phyloP scores from a whole-genome alignment of 2,888 invertebrate species.

The Lamellibrachia columna region DNA sequence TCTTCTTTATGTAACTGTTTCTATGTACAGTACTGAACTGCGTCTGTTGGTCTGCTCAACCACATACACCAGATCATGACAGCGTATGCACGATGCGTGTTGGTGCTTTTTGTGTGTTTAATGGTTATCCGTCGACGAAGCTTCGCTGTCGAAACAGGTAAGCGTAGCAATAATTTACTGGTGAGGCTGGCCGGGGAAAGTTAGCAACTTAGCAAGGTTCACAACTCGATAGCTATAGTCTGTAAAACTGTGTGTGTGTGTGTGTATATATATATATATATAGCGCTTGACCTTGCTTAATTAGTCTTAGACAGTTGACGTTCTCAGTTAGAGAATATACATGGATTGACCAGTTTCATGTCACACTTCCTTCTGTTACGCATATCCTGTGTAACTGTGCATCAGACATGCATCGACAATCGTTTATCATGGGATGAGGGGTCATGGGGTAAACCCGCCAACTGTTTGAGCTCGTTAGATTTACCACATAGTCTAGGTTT shows the following conservation, averaged over 20 bases:
- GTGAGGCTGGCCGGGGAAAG: neutral
- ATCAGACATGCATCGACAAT: too few species aligned
- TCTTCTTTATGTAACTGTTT: neutral
- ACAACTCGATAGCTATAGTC: too few species aligned
- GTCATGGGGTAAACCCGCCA: too few species aligned
- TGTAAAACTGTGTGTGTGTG: too few species aligned
- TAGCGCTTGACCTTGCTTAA: too few species aligned
- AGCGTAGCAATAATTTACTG: neutral
- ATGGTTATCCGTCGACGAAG: neutral
- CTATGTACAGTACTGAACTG: neutral
- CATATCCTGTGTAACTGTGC: too few species aligned
- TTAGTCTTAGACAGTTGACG: too few species aligned
- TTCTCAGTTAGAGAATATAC: too few species aligned
- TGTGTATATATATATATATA: too few species aligned
- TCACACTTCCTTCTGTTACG: too few species aligned
- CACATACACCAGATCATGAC: neutral
- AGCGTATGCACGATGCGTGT: neutral
- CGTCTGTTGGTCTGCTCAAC: neutral
- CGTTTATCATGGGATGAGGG: too few species aligned
- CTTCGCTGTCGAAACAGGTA: neutral
- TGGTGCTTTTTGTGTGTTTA: neutral
- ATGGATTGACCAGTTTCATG: too few species aligned
- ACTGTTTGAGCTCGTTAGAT: neutral
- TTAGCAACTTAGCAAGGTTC: neutral
- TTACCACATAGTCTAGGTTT: neutral